Evolutionary conservation across 2,888 invertebrate species (phyloP).

Genomic region (Lasioglossum lativentre): DNA sequence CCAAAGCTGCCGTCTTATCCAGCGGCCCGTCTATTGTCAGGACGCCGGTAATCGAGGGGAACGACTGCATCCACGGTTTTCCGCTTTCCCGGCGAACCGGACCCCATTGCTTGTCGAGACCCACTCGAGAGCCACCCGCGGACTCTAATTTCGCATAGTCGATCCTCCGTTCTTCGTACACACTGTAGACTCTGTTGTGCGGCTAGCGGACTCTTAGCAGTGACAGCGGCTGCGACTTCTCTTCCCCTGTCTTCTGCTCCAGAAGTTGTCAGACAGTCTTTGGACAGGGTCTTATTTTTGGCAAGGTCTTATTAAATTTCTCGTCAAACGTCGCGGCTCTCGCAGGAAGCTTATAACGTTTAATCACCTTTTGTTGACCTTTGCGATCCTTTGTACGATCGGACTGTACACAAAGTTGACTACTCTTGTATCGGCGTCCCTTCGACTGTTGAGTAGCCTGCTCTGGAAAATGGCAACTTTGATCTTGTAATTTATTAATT

Average conservation of each 20-base stretch:
- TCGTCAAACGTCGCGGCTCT: conserved; percentile 28
- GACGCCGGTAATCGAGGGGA: conserved; percentile 44
- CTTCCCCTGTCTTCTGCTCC: conserved; percentile 8
- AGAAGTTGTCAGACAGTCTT: conserved; percentile 33
- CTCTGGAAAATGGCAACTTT: background rate
- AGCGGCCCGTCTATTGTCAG: conserved; percentile 43
- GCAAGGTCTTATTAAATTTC: conserved; percentile 44
- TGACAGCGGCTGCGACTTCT: background rate
- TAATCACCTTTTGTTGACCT: conserved; percentile 57
- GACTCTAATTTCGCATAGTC: background rate
- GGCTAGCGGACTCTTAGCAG: background rate
- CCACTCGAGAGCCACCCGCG: background rate
- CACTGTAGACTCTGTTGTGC: background rate
- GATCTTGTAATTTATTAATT: background rate
- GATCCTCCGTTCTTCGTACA: background rate
- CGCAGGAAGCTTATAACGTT: conserved; percentile 54
- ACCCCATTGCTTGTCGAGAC: background rate
- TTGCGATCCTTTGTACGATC: conserved; percentile 31
- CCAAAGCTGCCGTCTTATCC: conserved; percentile 59
- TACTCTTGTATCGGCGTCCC: no score
- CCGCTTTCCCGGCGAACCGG: background rate
- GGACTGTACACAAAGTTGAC: background rate
- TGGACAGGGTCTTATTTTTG: conserved; percentile 36
- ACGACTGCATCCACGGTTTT: conserved; percentile 31
- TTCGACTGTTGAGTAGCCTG: background rate